phyloP scores from a whole-genome alignment of 1,140 invertebrate genomes.

The Steinernema khuongi region DNA sequence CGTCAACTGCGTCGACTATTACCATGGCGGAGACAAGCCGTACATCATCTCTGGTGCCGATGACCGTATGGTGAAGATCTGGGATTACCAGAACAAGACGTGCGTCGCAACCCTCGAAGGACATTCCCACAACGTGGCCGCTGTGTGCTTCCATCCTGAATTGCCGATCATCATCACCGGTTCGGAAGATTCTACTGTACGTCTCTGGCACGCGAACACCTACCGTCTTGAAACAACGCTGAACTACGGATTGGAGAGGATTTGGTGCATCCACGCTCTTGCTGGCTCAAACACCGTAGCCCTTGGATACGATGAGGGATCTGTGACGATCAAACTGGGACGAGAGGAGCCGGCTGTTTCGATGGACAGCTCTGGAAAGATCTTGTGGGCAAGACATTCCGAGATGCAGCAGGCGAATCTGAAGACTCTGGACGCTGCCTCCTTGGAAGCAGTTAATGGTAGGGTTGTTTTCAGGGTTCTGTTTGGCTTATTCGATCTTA shows the following conservation, averaged over 20 bases:
- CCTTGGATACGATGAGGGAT: constrained; percentile 95
- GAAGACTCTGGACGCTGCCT: constrained; percentile 65
- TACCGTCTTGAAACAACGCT: constrained; percentile 90
- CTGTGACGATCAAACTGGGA: constrained; percentile 92
- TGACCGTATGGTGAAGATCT: constrained; percentile 93
- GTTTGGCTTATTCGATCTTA: constrained; percentile 14
- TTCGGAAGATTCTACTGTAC: constrained; percentile 88
- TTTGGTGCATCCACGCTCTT: constrained; percentile 93
- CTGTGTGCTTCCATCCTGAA: constrained; percentile 86
- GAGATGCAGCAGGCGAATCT: constrained; percentile 96
- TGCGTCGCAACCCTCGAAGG: constrained; percentile 97
- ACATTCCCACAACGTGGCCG: constrained; percentile 90
- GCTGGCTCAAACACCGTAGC: constrained; percentile 87
- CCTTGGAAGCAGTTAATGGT: constrained; percentile 50
- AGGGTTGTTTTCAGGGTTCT: neutral
- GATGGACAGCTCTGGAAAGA: constrained; percentile 96
- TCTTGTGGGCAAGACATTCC: constrained; percentile 94
- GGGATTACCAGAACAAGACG: constrained; percentile 98
- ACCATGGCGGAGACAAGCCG: constrained; percentile 98
- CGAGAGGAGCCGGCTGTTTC: constrained; percentile 96
- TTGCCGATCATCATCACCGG: constrained; percentile 92
- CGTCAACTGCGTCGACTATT: constrained; percentile 96
- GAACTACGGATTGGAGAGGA: constrained; percentile 94
- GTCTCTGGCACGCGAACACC: constrained; percentile 96
- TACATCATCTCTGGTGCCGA: constrained; percentile 98